Evolutionary conservation across 2,113 vertebrate species (phyloP).

Genomic region (Tupaia tana): DNA sequence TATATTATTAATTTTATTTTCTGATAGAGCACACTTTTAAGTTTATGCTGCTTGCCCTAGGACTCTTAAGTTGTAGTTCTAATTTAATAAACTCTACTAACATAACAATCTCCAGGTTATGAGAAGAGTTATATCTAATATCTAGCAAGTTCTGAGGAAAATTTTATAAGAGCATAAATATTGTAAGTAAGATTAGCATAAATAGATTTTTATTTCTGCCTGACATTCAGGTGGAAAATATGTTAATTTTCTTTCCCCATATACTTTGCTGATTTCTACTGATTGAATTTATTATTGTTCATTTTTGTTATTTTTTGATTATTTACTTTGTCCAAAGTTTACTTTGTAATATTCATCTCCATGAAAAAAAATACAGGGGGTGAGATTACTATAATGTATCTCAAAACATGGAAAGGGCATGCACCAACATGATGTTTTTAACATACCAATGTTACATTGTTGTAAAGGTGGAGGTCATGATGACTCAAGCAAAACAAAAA

Average conservation of each 20-base stretch:
- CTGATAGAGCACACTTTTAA: not conserved
- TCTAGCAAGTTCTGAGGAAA: conserved; percentile 41
- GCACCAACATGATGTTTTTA: conserved; percentile 13
- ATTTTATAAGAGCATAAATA: conserved; percentile 41
- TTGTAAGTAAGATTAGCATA: conserved; percentile 12
- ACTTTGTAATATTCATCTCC: not conserved
- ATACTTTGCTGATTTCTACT: conserved; percentile 50
- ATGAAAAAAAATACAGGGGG: conserved; percentile 2
- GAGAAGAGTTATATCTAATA: conserved; percentile 66
- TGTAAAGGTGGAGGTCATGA: not conserved
- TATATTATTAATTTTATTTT: not conserved
- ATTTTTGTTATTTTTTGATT: not conserved
- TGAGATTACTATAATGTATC: not conserved
- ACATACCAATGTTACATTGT: conserved; percentile 13
- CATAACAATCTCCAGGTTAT: conserved; percentile 72
- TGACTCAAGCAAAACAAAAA: conserved; percentile 49
- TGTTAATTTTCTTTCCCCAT: not conserved
- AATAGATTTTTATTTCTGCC: not conserved
- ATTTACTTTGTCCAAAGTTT: conserved; percentile 60
- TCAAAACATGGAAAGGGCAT: not conserved
- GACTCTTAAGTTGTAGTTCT: not conserved
- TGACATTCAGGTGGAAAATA: conserved; percentile 47
- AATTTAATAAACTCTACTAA: conserved; percentile 69
- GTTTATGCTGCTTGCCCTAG: conserved; percentile 42
- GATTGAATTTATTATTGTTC: conserved; percentile 3